Conservation (phyloP, 2,888 invertebrate species). For the Congeria kusceri region DNA sequence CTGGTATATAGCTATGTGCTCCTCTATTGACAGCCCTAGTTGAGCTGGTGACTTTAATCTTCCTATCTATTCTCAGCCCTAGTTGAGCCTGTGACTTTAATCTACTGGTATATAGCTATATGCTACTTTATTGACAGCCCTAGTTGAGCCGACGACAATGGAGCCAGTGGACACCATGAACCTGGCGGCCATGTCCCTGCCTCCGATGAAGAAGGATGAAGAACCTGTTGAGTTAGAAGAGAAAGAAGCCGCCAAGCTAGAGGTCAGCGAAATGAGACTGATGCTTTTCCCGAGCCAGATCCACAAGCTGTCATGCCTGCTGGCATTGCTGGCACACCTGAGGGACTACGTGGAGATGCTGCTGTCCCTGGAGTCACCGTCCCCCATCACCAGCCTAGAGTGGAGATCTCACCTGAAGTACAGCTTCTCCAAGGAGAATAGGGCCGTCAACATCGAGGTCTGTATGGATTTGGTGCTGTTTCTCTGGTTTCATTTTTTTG, state of each 20-base stretch:
- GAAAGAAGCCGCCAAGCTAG: conserved; percentile 57
- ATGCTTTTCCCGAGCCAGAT: conserved; percentile 83
- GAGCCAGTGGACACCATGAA: conserved; percentile 82
- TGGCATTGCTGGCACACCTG: conserved; percentile 79
- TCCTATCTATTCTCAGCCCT: conserved; percentile 46
- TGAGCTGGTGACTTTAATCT: no score
- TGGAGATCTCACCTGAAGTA: conserved; percentile 81
- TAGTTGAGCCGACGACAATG: conserved; percentile 73
- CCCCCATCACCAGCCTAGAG: conserved; percentile 72
- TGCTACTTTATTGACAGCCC: conserved; percentile 46
- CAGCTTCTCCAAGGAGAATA: conserved; percentile 69
- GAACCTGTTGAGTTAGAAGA: conserved; percentile 52
- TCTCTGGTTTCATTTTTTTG: no score
- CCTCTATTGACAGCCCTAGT: no score
- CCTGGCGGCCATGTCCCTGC: conserved; percentile 60
- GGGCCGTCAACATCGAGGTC: conserved; percentile 76
- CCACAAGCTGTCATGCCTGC: conserved; percentile 79
- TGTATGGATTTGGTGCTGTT: neutral
- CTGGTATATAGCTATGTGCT: no score
- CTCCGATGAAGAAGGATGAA: conserved; percentile 61
- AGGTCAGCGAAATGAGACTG: conserved; percentile 71
- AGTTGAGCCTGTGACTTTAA: conserved; percentile 75
- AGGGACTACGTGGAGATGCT: conserved; percentile 72
- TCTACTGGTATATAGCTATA: no score
- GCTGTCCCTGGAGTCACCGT: conserved; percentile 60